A percentile compares a stretch with the other conserved stretches of the same genome.
Conservation (phyloP, 1,140 invertebrate species). For the Leptinotarsa defecta region DNA sequence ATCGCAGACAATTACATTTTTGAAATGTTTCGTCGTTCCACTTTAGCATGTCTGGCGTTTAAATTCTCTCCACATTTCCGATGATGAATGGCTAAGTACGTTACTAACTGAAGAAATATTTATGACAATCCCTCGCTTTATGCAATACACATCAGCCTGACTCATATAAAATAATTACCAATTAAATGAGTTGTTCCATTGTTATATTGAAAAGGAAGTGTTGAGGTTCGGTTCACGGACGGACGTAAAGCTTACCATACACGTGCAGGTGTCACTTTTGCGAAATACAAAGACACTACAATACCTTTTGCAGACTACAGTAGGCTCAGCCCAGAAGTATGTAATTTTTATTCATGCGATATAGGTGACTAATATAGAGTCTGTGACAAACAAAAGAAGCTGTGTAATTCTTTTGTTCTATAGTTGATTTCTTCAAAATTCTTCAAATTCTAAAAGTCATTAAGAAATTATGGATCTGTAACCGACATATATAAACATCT, state of each 20-base stretch:
- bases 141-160: not conserved
- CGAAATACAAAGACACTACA: too few relatives aligned
- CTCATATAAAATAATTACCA: not conserved
- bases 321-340: too few relatives aligned
- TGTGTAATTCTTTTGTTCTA: too few relatives aligned
- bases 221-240: not conserved
- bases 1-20: conserved; percentile 6
- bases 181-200: not conserved
- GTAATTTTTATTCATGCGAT: too few relatives aligned
- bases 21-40: not conserved
- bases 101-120: not conserved
- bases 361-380: too few relatives aligned
- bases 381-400: too few relatives aligned
- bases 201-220: not conserved
- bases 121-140: not conserved
- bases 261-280: too few relatives aligned
- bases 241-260: not conserved
- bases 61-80: not conserved
- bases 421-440: too few relatives aligned
- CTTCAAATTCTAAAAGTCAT: too few relatives aligned
- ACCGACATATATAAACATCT: too few relatives aligned
- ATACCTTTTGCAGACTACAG: too few relatives aligned
- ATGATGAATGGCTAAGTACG: not conserved
- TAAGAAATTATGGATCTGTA: too few relatives aligned
- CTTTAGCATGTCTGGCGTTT: not conserved